Conservation (phyloP, 1,140 invertebrate genomes). For the Belonocnema kinseyi region DNA sequence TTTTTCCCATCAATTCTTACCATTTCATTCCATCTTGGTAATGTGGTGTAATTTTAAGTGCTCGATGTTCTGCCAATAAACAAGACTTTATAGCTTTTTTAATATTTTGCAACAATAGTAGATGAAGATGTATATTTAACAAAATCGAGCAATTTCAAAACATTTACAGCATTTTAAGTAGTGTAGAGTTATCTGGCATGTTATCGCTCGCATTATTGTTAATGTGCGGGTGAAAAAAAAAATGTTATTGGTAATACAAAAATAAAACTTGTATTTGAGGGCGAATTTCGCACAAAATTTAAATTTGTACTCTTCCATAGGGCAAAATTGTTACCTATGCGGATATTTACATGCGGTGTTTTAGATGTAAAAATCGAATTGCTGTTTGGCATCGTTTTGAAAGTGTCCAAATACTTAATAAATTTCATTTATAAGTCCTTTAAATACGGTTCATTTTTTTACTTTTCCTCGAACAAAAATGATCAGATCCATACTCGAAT, state of each 20-base stretch:
- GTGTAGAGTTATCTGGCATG: slow-evolving; percentile 5
- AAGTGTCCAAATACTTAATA: slow-evolving; percentile 47
- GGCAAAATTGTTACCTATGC: slow-evolving; percentile 18
- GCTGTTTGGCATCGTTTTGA: slow-evolving; percentile 42
- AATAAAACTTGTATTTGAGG: slow-evolving; percentile 9
- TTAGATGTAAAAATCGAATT: slow-evolving; percentile 32
- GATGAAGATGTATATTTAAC: no score
- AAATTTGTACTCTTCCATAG: slow-evolving; percentile 25
- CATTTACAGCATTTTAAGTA: not conserved
- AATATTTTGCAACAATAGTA: no score
- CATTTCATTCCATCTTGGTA: no score
- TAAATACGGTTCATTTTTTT: slow-evolving; percentile 13
- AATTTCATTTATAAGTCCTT: slow-evolving; percentile 33
- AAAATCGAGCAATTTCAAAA: no score
- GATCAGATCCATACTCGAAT: slow-evolving; percentile 7
- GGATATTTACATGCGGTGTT: slow-evolving; percentile 17
- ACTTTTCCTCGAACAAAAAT: slow-evolving; percentile 13
- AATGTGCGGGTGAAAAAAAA: not conserved
- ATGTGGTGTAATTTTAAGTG: no score
- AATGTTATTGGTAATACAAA: not conserved
- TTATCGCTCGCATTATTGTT: not conserved
- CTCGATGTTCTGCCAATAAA: no score
- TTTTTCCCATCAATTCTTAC: not conserved
- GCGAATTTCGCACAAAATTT: slow-evolving; percentile 23
- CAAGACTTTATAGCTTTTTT: no score